These are phyloP conservation scores for Pogonocherus hispidulus DNA, from an alignment of 2,888 invertebrate species.

Conservation along the genomic window DNA sequence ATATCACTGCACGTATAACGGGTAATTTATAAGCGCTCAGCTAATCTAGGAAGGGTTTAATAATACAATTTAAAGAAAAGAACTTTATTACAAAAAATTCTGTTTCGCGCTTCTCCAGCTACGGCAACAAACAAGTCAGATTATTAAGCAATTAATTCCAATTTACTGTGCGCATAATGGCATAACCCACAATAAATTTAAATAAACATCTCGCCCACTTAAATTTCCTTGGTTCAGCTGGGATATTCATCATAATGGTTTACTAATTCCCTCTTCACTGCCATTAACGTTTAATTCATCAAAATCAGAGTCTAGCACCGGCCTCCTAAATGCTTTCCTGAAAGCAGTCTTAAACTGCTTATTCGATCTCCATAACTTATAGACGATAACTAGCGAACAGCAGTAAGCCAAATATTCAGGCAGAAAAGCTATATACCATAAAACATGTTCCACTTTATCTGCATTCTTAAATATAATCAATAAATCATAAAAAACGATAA, in stretches of 20 bases:
- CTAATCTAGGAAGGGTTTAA: too few species aligned
- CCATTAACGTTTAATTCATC: constrained; percentile 38
- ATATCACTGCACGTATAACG: too few species aligned
- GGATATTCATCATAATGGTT: constrained; percentile 15
- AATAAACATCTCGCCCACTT: not conserved
- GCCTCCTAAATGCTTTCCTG: constrained; percentile 36
- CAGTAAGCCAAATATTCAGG: constrained; percentile 45
- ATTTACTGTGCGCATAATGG: not conserved
- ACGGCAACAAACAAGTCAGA: too few species aligned
- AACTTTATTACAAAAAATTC: too few species aligned
- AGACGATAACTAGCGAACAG: constrained; percentile 32
- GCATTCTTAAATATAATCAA: constrained; percentile 35
- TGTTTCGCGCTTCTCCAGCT: too few species aligned
- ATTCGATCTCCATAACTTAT: constrained; percentile 38
- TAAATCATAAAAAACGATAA: constrained; percentile 41
- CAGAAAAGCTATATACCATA: constrained; percentile 44
- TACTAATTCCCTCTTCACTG: not conserved
- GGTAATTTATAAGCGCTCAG: too few species aligned
- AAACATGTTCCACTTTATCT: constrained; percentile 26
- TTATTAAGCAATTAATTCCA: not conserved
- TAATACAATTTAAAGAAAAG: too few species aligned
- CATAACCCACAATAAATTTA: constrained; percentile 5
- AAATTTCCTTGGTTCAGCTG: not conserved
- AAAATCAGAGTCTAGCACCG: constrained; percentile 33
- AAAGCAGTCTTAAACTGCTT: constrained; percentile 42